phyloP scores from a whole-genome alignment of 2,113 vertebrate species.

The Tapirus terrestris region DNA sequence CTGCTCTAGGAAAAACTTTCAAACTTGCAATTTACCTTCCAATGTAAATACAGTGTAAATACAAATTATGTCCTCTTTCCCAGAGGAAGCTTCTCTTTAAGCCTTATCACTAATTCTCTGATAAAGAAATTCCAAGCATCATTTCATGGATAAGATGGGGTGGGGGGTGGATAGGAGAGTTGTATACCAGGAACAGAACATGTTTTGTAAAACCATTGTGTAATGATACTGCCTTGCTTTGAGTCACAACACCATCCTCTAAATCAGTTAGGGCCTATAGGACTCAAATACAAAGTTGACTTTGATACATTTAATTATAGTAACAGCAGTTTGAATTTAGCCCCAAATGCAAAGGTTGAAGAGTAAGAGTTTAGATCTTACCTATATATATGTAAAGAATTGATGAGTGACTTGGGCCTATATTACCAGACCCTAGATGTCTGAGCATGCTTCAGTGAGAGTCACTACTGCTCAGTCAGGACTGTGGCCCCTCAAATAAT shows the following conservation, averaged over 20 bases:
- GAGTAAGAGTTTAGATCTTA: neutral
- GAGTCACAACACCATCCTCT: neutral
- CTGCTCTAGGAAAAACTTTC: neutral
- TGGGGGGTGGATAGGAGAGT: no score
- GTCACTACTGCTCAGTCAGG: neutral
- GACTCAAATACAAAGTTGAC: neutral
- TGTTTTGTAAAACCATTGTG: neutral
- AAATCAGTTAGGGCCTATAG: neutral
- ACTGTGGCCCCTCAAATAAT: neutral
- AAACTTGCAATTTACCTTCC: neutral
- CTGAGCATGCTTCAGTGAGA: neutral
- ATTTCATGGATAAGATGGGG: neutral
- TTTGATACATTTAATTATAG: neutral
- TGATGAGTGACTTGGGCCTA: neutral
- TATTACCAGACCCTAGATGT: neutral
- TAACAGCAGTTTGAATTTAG: neutral
- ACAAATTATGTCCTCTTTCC: neutral
- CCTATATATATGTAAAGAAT: neutral
- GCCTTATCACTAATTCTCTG: neutral
- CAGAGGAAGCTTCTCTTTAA: conserved; percentile 10
- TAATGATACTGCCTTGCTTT: neutral
- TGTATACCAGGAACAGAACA: neutral
- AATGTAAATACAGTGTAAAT: neutral
- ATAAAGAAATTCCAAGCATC: neutral
- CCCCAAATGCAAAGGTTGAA: neutral